phyloP scores from a whole-genome alignment of 2,888 invertebrate genomes.

The Dinocampus coccinellae region DNA sequence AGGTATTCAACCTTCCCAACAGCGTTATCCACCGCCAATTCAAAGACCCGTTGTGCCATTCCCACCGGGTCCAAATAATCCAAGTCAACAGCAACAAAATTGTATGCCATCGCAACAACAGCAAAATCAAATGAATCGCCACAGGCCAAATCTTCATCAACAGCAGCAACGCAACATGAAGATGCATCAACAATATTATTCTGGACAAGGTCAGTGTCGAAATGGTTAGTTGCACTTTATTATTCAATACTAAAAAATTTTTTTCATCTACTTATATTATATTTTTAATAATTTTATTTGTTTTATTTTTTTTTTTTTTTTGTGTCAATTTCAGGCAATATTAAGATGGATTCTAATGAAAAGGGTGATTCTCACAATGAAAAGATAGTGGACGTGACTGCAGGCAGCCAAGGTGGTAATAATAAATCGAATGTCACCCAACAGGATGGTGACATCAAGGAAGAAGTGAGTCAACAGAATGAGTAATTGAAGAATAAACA shows the following conservation, averaged over 20 bases:
- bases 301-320: constrained; percentile 3
- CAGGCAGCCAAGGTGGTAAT: constrained; percentile 58
- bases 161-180: constrained; percentile 66
- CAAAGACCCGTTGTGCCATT: constrained; percentile 72
- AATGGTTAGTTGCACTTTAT: constrained; percentile 28
- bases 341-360: constrained; percentile 66
- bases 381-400: constrained; percentile 61
- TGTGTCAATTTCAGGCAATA: constrained; percentile 59
- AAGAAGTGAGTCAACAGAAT: constrained; percentile 67
- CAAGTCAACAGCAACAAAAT: constrained; percentile 58
- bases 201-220: constrained; percentile 69
- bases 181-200: constrained; percentile 72
- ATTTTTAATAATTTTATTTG: constrained; percentile 21
- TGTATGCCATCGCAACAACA: constrained; percentile 63
- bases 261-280: neutral
- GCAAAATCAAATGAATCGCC: constrained; percentile 64
- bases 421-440: constrained; percentile 63
- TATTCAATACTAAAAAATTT: neutral
- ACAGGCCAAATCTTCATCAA: constrained; percentile 49
- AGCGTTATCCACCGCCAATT: constrained; percentile 71
- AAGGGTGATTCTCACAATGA: constrained; percentile 66
- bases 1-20: constrained; percentile 65
- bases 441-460: constrained; percentile 64
- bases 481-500: constrained; percentile 52
- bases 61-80: constrained; percentile 68